These are phyloP conservation scores for Otolemur garnettii DNA, from an alignment of 2,113 vertebrate species.

Conservation along the genomic window DNA sequence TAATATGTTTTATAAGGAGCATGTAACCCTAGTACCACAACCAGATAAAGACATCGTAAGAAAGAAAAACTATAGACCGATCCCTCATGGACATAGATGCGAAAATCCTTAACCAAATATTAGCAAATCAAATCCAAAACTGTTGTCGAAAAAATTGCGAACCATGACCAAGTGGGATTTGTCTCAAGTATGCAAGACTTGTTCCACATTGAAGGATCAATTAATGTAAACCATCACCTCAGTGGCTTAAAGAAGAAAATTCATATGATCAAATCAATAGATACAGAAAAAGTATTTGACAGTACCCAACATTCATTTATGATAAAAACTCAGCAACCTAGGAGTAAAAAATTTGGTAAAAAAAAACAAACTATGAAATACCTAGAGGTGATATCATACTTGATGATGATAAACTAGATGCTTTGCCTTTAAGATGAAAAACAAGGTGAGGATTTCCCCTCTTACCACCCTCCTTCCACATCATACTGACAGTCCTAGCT, in stretches of 20 bases:
- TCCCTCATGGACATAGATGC: not conserved
- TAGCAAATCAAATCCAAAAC: not conserved
- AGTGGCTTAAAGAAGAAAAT: not conserved
- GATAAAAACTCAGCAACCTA: not conserved
- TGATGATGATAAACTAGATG: not conserved
- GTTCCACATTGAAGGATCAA: not conserved
- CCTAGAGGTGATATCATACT: not conserved
- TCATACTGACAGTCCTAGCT: not conserved
- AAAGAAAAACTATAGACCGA: not conserved
- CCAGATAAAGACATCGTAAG: not conserved
- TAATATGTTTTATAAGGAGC: not conserved
- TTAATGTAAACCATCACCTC: not conserved
- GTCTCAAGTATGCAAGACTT: not conserved
- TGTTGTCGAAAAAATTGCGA: not conserved
- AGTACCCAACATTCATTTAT: not conserved
- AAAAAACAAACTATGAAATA: not conserved
- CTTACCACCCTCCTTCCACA: not conserved
- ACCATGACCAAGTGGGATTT: not conserved
- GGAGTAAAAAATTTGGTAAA: not conserved
- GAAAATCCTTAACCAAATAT: not conserved
- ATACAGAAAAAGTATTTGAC: not conserved
- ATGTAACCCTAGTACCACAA: not conserved
- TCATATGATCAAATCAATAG: not conserved
- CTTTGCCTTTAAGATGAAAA: not conserved
- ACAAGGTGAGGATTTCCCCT: not conserved